Base-by-base conservation (phyloP, 2,797 vertebrate species). In the Nannoperca australis region DNA sequence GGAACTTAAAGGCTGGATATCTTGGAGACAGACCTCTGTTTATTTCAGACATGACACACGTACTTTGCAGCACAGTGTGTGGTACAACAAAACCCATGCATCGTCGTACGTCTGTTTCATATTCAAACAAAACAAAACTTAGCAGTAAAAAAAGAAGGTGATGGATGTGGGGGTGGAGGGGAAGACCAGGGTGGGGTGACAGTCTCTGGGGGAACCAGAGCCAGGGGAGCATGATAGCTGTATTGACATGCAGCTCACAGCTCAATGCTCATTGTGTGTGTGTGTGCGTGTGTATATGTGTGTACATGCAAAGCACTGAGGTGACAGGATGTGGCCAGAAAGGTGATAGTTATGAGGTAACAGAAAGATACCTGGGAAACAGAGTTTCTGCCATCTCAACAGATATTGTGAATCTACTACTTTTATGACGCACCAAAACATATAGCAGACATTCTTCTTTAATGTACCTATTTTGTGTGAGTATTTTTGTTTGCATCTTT, bases 91-190 rank as follows among this genome's bases (percentile, higher is more conserved):
- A 55, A 55, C 40, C 18, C 12, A 58, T 38, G 40, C 53, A 63
- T 47, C 2, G 30, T 6, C 61, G 24, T 22, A 47, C 18, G 63
- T 85, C 7, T 79, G 85, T 94, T 94, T 94, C 91, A 69, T 74
- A 38, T 94, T 94, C 83, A 70, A 78, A 68, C 83, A 85, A 95
- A 95, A 92, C 89, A 91, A 90, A 94, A 93, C 90, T 88, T 85
- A 83, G 59, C 47, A 51, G 50, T 27, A 44, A 11, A 53, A 65
- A 69, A 76, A 70, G 64, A 72, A 40, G 76, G 76, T 60, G 70
- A 76, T 73, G 64, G 76, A 78, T 59, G 44, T 47, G 1, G 38
- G 73, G 50, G 61, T 73, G 70, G 51, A 90, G 90, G 89, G 91
- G 87, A 93, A 91, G 67, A n/a, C 82, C 87, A 61, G 90, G 87